Percentiles rank a stretch among this genome's conserved stretches.
Evolutionary conservation across 1,140 invertebrate species (phyloP).

Genomic region (Zaprionus vittiger): DNA sequence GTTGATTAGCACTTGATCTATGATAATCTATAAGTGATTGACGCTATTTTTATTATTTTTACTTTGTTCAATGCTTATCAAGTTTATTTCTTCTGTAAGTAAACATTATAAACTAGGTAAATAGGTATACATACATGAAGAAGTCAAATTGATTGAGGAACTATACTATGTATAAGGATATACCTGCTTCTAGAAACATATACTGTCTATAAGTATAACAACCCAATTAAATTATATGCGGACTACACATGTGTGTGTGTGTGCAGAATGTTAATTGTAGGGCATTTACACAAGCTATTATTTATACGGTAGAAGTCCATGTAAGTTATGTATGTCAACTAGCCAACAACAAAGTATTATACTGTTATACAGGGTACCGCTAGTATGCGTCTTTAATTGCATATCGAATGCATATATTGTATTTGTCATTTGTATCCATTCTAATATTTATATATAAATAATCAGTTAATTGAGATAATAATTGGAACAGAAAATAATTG

Average conservation of each 20-base stretch:
- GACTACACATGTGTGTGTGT: conserved; percentile 12
- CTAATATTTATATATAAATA: conserved; percentile 23
- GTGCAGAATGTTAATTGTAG: conserved; percentile 9
- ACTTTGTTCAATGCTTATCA: conserved; percentile 1
- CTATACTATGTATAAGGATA: neutral
- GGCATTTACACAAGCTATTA: conserved; percentile 20
- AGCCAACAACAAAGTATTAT: conserved; percentile 1
- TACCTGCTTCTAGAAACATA: neutral
- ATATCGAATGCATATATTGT: neutral
- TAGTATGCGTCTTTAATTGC: neutral
- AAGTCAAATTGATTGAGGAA: neutral
- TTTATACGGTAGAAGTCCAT: conserved; percentile 27
- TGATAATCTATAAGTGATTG: neutral
- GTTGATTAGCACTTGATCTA: conserved; percentile 4
- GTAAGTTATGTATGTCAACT: neutral
- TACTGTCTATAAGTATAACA: neutral
- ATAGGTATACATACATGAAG: neutral
- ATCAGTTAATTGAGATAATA: conserved; percentile 48
- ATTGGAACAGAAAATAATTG: conserved; percentile 38
- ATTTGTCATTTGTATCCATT: conserved; percentile 1
- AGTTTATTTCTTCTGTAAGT: neutral
- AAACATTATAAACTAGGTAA: neutral
- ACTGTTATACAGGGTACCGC: neutral
- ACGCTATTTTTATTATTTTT: neutral
- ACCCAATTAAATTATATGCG: neutral